These are phyloP conservation scores for Arnoldichthys spilopterus DNA, from an alignment of 2,797 vertebrate species.

Conservation along the genomic window DNA sequence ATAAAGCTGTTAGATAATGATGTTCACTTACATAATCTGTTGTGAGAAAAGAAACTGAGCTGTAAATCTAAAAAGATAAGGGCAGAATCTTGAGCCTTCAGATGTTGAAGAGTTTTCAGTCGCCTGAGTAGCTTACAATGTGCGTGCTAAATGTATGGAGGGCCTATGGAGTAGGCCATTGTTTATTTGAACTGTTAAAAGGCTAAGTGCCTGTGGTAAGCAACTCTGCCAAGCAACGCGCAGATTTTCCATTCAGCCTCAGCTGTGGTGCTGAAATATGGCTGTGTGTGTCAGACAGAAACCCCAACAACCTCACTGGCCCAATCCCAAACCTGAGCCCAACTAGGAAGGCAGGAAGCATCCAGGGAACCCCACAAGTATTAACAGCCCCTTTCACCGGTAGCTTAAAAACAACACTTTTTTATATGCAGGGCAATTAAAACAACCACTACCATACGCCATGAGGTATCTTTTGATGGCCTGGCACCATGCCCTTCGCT, in stretches of 20 bases:
- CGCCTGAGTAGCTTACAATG: neutral
- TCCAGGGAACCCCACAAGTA: constrained; percentile 69
- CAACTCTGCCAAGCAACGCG: constrained; percentile 53
- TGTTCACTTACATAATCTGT: neutral
- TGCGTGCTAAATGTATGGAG: constrained; percentile 36
- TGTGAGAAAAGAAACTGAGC: neutral
- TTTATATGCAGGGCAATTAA: constrained; percentile 68
- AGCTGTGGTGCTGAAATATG: constrained; percentile 53
- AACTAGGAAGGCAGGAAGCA: constrained; percentile 56
- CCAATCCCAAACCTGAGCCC: constrained; percentile 48
- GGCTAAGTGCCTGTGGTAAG: constrained; percentile 51
- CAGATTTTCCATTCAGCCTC: constrained; percentile 51
- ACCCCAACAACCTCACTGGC: constrained; percentile 38
- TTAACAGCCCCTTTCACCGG: constrained; percentile 57
- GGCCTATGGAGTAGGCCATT: constrained; percentile 32
- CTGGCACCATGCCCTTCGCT: constrained; percentile 61
- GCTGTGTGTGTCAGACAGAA: constrained; percentile 51
- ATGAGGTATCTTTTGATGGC: constrained; percentile 53
- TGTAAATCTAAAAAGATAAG: neutral
- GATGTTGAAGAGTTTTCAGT: neutral
- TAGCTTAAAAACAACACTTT: constrained; percentile 68
- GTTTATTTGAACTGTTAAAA: constrained; percentile 53
- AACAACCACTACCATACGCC: constrained; percentile 68
- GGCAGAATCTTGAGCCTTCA: neutral
- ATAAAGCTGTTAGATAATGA: constrained; percentile 13